Evolutionary conservation across 2,113 vertebrate genomes (phyloP).

Genomic region (Dipodomys ordii): DNA sequence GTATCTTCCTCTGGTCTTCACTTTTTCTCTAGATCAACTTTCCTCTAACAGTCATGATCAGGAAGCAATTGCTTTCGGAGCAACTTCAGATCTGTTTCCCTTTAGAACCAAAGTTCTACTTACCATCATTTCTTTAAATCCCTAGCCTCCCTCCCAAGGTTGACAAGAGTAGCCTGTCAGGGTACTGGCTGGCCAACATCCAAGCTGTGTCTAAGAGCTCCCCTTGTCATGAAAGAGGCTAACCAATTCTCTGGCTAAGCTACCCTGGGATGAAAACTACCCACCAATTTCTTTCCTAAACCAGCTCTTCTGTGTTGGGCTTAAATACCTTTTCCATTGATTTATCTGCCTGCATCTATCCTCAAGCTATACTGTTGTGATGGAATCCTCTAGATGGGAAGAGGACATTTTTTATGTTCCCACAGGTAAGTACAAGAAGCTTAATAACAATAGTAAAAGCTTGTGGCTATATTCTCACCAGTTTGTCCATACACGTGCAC

Average conservation of each 20-base stretch:
- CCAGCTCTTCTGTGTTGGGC: not conserved
- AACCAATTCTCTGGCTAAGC: not conserved
- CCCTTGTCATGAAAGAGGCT: not conserved
- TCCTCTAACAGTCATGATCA: not conserved
- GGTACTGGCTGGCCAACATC: not conserved
- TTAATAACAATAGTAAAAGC: not conserved
- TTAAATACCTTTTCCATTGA: not conserved
- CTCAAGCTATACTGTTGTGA: not conserved
- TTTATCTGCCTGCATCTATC: not conserved
- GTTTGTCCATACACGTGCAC: fast-evolving
- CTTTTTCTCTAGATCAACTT: not conserved
- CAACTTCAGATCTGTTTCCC: not conserved
- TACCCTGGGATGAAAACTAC: not conserved
- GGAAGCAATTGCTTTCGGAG: not conserved
- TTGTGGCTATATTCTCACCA: not conserved
- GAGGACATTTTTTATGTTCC: not conserved
- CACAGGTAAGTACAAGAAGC: not conserved
- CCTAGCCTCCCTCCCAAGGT: not conserved
- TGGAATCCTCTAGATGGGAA: not conserved
- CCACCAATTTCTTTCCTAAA: not conserved
- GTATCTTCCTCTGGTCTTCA: not conserved
- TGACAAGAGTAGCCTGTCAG: not conserved
- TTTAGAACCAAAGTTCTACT: not conserved
- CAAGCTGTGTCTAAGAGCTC: not conserved
- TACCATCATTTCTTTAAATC: not conserved